These are phyloP conservation scores for Mastomys natalensis DNA, from an alignment of 2,113 vertebrate genomes.

Conservation along the genomic window DNA sequence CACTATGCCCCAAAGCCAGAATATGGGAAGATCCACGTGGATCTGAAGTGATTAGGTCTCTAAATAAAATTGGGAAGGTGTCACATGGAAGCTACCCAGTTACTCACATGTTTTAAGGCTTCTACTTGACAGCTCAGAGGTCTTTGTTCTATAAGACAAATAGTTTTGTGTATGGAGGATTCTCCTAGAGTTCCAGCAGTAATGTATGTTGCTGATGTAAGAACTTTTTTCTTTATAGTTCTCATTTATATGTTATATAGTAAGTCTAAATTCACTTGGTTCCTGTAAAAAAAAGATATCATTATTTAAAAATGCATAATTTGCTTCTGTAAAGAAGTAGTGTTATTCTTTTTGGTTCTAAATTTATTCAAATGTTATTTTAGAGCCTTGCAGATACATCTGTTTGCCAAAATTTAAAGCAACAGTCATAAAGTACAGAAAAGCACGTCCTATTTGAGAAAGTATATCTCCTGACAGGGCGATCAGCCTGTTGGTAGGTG, in stretches of 20 bases:
- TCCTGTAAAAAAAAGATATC: slow-evolving; percentile 80
- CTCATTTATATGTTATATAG: slow-evolving; percentile 69
- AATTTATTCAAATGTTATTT: slow-evolving; percentile 77
- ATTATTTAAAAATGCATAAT: slow-evolving; percentile 54
- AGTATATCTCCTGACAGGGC: background rate
- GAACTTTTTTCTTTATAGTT: slow-evolving; percentile 71
- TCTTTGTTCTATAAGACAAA: slow-evolving; percentile 55
- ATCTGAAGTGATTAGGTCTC: background rate
- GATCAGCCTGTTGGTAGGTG: background rate
- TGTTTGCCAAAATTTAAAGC: slow-evolving; percentile 82
- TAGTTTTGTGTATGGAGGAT: slow-evolving; percentile 58
- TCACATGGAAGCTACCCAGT: background rate
- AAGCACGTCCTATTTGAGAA: background rate
- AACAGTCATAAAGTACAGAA: slow-evolving; percentile 58
- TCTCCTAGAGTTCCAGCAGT: slow-evolving; percentile 60
- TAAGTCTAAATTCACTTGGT: slow-evolving; percentile 64
- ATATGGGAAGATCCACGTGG: background rate
- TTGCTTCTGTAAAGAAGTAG: slow-evolving; percentile 64
- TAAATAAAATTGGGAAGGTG: background rate
- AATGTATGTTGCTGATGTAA: slow-evolving; percentile 76
- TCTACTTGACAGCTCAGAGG: slow-evolving; percentile 45
- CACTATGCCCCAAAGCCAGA: background rate
- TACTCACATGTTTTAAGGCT: slow-evolving; percentile 21
- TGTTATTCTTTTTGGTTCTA: slow-evolving; percentile 75
- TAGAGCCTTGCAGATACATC: slow-evolving; percentile 60